phyloP scores from a whole-genome alignment of 2,888 invertebrate genomes.

The Macrophya annulata region DNA sequence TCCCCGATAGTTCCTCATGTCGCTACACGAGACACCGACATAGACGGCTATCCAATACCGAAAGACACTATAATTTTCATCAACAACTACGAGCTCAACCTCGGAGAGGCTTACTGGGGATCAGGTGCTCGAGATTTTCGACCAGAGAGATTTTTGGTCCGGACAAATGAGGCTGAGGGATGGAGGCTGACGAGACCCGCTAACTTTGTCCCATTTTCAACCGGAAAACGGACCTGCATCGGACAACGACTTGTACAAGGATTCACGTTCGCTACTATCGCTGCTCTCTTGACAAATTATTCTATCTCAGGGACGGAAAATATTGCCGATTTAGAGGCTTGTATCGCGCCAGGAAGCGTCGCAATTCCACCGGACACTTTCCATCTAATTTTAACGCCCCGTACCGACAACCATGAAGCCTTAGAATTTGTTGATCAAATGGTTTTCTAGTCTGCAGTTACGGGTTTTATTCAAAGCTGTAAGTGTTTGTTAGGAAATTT shows the following conservation, averaged over 20 bases:
- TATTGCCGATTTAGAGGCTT: constrained; percentile 81
- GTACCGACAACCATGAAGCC: constrained; percentile 65
- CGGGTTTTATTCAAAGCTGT: neutral
- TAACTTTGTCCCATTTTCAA: constrained; percentile 92
- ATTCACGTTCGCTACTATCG: constrained; percentile 88
- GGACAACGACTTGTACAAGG: constrained; percentile 91
- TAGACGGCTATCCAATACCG: constrained; percentile 87
- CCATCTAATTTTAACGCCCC: constrained; percentile 83
- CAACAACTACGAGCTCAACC: constrained; percentile 91
- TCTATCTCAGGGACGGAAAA: constrained; percentile 82
- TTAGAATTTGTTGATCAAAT: neutral
- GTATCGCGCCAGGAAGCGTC: constrained; percentile 84
- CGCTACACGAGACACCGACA: constrained; percentile 88
- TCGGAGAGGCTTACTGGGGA: constrained; percentile 87
- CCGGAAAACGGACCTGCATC: constrained; percentile 93
- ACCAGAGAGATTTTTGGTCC: constrained; percentile 88
- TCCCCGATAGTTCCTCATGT: constrained; percentile 96
- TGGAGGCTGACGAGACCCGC: constrained; percentile 83
- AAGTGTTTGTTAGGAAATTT: neutral
- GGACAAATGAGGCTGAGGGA: constrained; percentile 74
- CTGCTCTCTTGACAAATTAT: constrained; percentile 87
- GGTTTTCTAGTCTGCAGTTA: neutral
- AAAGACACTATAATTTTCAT: constrained; percentile 92
- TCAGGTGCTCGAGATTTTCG: constrained; percentile 86
- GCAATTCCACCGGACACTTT: constrained; percentile 89